Percentiles rank a stretch among this genome's conserved stretches.
Evolutionary conservation across 2,888 invertebrate species (phyloP).

Genomic region (Noctua janthina): DNA sequence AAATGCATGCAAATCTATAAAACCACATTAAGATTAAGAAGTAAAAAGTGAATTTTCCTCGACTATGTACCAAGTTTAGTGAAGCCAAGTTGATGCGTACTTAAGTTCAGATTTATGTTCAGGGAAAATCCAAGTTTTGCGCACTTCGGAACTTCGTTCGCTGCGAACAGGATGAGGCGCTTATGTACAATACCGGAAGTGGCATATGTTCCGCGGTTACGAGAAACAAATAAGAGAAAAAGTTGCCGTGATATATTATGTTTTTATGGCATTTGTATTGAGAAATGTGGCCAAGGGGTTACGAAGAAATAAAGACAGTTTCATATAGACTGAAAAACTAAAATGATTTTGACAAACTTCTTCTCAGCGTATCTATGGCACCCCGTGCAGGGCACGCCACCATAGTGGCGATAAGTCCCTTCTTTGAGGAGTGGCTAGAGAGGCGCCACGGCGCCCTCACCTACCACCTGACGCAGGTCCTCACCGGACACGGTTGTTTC

Average conservation of each 20-base stretch:
- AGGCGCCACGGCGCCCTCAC: too few relatives aligned
- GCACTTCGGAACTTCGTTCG: conserved; percentile 51
- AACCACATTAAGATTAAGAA: conserved; percentile 23
- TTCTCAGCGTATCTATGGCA: too few relatives aligned
- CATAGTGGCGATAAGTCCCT: too few relatives aligned
- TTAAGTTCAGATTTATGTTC: conserved; percentile 62
- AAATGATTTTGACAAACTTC: not conserved
- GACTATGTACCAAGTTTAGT: conserved; percentile 37
- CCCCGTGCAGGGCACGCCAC: too few relatives aligned
- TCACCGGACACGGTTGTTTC: too few relatives aligned
- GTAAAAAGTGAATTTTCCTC: conserved; percentile 33
- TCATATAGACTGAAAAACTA: not conserved
- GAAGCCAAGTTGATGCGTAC: conserved; percentile 59
- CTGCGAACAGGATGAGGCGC: conserved; percentile 30
- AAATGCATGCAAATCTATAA: conserved; percentile 9
- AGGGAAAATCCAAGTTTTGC: conserved; percentile 60
- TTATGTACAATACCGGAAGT: conserved; percentile 51
- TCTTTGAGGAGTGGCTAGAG: too few relatives aligned
- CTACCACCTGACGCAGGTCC: too few relatives aligned
- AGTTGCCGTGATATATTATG: conserved; percentile 12
- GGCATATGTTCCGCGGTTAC: conserved; percentile 48
- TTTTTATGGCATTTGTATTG: conserved; percentile 11
- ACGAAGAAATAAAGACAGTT: not conserved
- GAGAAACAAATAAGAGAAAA: conserved; percentile 43
- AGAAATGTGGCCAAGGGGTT: not conserved